Evolutionary conservation across 1,140 invertebrate genomes (phyloP).

Genomic region (Trialeurodes vaporariorum): DNA sequence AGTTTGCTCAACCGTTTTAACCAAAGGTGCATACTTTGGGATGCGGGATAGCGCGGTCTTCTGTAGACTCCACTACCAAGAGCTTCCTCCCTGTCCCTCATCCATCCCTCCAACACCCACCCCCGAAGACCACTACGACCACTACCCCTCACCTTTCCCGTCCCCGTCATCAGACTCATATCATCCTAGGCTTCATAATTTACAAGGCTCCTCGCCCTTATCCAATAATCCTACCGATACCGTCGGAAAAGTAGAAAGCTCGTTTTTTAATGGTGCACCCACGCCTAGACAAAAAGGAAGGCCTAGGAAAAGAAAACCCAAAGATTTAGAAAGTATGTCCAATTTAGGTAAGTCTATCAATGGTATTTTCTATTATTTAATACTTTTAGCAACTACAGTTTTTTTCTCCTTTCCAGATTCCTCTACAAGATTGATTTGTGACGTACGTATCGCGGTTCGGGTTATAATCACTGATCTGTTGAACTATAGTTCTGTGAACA

Average conservation of each 20-base stretch:
- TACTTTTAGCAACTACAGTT: too few species aligned
- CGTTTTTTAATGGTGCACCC: constrained; percentile 58
- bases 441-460: too few species aligned
- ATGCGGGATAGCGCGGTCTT: constrained; percentile 72
- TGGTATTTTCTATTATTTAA: too few species aligned
- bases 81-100: constrained; percentile 34
- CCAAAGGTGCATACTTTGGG: constrained; percentile 88
- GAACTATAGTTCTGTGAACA: too few species aligned
- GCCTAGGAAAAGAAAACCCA: constrained; percentile 81
- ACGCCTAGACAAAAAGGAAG: constrained; percentile 74
- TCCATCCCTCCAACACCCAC: constrained; percentile 27
- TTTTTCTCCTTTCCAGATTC: too few species aligned
- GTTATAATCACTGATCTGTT: too few species aligned
- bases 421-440: too few species aligned
- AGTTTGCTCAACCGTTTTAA: constrained; percentile 70
- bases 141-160: constrained; percentile 36
- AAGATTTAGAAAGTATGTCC: constrained; percentile 71
- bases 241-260: constrained; percentile 31
- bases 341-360: constrained; percentile 70
- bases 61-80: constrained; percentile 65
- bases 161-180: constrained; percentile 34
- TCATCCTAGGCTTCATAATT: constrained; percentile 10
- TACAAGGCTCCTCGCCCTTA: not conserved
- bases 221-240: constrained; percentile 32
- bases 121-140: constrained; percentile 31